Conservation (phyloP, 2,797 vertebrate genomes). For the Fundulus diaphanus region DNA sequence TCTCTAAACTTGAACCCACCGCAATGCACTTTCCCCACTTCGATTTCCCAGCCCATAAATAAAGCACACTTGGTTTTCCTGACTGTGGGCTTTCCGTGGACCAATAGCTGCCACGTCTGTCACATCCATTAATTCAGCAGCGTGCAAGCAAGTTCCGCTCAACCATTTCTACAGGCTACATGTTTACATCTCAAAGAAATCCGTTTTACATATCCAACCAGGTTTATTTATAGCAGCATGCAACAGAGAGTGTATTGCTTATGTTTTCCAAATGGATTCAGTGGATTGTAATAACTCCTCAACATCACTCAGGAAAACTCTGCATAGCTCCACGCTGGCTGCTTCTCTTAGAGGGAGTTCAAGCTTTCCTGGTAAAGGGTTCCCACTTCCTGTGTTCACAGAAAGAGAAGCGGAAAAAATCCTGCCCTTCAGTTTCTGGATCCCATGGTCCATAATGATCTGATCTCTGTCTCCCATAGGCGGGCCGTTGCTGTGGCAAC, state of each 20-base stretch:
- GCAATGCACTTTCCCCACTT: slow-evolving; percentile 49
- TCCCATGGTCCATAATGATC: slow-evolving; percentile 76
- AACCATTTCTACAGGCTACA: slow-evolving; percentile 45
- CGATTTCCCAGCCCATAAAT: slow-evolving; percentile 59
- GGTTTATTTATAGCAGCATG: slow-evolving; percentile 40
- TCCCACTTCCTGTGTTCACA: slow-evolving; percentile 67
- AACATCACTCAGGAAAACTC: not conserved
- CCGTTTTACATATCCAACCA: slow-evolving; percentile 35
- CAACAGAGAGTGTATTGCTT: slow-evolving; percentile 10
- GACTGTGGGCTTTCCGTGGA: slow-evolving; percentile 58
- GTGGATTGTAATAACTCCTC: slow-evolving; percentile 6
- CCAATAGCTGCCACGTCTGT: slow-evolving; percentile 62
- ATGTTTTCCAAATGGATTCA: slow-evolving; percentile 29
- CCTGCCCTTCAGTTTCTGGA: slow-evolving; percentile 73
- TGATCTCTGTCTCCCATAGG: slow-evolving; percentile 77
- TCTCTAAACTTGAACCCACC: slow-evolving; percentile 43
- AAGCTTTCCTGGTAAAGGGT: slow-evolving; percentile 50
- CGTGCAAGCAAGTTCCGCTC: slow-evolving; percentile 44
- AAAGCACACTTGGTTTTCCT: slow-evolving; percentile 67
- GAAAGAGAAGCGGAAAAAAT: slow-evolving; percentile 22
- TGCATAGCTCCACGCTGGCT: not conserved
- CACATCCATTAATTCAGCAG: slow-evolving; percentile 63
- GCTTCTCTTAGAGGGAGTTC: slow-evolving; percentile 41
- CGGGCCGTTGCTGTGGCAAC: slow-evolving; percentile 74
- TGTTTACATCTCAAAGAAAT: slow-evolving; percentile 51